Base-by-base conservation (phyloP, 2,888 invertebrate species). In the Aphodius granarius region DNA sequence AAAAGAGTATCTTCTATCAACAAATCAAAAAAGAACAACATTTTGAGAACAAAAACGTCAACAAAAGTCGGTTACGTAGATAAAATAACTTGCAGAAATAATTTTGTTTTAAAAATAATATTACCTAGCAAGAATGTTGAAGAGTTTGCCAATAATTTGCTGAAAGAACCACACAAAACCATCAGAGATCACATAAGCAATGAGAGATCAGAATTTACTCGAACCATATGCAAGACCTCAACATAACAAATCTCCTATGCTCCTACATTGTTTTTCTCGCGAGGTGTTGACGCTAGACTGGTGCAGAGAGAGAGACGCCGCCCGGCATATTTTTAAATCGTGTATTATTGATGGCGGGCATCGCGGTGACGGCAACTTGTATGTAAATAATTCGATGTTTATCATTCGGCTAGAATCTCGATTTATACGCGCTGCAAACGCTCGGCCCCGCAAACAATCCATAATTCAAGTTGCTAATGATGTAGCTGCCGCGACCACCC, bases 401-500 rank as follows among this genome's bases (percentile, higher is more conserved):
- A 66, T 71, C 72, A 75, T 76, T 71, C 23, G 73, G 70, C 70
- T 66, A 62, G 73, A 64, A 71, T 71, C 74, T 77, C 78, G 80
- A 81, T 83, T 83, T 83, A 83, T 83, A 83, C 82, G 81, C 43
- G 43, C 83, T 83, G 81, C 81, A 82, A 82, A 82, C 80, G 80
- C 80, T 80, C 43, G 43, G 43, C 43, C 81, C 81, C 83, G 83
- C 86, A 86, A 86, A 86, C 86, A 86, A 86, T 85, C 86, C 86
- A 86, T 86, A 86, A 86, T 85, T 86, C 86, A 86, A 84, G 81
- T 85, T 84, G 84, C 86, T 86, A 86, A 86, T 86, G 86, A 86
- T 86, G 83, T 82, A 81, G 85, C 82, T 83, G 84, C 86, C 85
- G 84, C 82, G 82, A 84, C 83, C 85, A 86, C 84, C 83, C 84